Conservation (phyloP, 2,113 vertebrate species). For the Bettongia penicillata region DNA sequence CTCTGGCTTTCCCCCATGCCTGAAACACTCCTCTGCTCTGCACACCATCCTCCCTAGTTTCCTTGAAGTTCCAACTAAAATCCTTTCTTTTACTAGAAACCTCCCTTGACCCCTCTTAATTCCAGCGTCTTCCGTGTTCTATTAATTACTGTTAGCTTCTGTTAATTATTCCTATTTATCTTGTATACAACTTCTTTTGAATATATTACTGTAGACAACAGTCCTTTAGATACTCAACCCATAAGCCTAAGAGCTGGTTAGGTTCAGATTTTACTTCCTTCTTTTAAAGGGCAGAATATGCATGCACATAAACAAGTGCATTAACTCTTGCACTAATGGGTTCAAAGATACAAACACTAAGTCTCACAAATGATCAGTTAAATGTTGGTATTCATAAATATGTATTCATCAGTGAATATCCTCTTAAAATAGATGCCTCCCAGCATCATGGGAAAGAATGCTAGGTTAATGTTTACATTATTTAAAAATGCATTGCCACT, state of each 20-base stretch:
- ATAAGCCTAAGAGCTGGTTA: not conserved
- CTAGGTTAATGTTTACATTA: not conserved
- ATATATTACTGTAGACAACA: not conserved
- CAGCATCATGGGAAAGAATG: constrained; percentile 10
- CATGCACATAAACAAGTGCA: not conserved
- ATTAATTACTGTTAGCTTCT: not conserved
- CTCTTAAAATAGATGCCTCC: not conserved
- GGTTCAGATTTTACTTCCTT: not conserved
- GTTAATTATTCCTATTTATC: not conserved
- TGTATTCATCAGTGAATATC: not conserved
- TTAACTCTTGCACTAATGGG: not conserved
- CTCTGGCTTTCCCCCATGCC: not conserved
- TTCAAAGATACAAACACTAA: not conserved
- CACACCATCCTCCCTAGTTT: not conserved
- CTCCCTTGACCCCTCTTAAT: not conserved
- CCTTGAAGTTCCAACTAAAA: not conserved
- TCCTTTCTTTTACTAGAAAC: not conserved
- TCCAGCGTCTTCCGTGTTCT: not conserved
- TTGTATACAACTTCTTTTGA: not conserved
- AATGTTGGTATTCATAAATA: not conserved
- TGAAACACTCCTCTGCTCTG: not conserved
- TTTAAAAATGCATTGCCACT: not conserved
- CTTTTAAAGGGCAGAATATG: not conserved
- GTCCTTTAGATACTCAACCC: not conserved
- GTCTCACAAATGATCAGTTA: not conserved